Evolutionary conservation across 2,113 vertebrate genomes (phyloP).

Genomic region (Gymnocephalus cernua): DNA sequence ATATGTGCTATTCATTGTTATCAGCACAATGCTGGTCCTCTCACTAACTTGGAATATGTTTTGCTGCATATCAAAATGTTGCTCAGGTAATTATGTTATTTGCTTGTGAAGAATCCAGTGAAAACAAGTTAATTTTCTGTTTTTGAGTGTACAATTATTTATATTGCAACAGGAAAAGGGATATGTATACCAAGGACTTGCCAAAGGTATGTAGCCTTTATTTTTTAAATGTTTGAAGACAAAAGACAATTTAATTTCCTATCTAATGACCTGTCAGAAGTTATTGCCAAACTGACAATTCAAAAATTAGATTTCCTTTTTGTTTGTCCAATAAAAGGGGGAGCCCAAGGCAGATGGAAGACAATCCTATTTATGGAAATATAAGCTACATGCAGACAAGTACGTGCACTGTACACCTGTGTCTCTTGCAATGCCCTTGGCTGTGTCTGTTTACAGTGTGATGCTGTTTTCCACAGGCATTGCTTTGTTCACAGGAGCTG

Average conservation of each 20-base stretch:
- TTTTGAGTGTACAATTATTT: constrained; percentile 13
- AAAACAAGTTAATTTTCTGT: background rate
- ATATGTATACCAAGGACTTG: constrained; percentile 42
- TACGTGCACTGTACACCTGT: constrained; percentile 35
- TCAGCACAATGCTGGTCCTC: constrained; percentile 50
- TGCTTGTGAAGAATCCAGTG: background rate
- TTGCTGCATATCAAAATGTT: constrained; percentile 62
- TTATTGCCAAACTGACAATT: background rate
- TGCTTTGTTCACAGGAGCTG: constrained; percentile 20
- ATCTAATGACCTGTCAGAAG: background rate
- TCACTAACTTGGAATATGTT: constrained; percentile 75
- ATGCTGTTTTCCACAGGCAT: constrained; percentile 36
- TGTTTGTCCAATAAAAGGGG: constrained; percentile 50
- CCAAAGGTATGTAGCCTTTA: constrained; percentile 62
- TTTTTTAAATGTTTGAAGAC: background rate
- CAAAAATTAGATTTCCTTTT: constrained; percentile 6
- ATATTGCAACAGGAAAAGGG: constrained; percentile 53
- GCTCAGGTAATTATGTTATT: constrained; percentile 68
- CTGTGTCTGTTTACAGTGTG: constrained; percentile 2
- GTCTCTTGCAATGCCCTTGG: background rate
- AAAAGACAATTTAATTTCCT: background rate
- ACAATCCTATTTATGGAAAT: constrained; percentile 86
- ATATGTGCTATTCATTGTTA: background rate
- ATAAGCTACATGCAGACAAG: constrained; percentile 65
- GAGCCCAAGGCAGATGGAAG: constrained; percentile 77